phyloP scores from a whole-genome alignment of 2,888 invertebrate genomes.

The Portevinia maculata region DNA sequence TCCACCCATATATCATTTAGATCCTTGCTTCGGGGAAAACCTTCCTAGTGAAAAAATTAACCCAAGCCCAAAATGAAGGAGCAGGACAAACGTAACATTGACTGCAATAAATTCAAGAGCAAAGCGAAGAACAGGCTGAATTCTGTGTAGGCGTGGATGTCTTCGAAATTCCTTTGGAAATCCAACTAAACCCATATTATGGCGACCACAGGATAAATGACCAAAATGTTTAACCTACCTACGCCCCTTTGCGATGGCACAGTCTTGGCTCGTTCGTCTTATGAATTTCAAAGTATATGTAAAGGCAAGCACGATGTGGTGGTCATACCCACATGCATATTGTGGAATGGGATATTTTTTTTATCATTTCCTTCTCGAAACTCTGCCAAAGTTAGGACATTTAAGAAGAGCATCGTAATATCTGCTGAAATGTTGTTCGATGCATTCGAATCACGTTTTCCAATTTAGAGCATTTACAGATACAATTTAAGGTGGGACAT shows the following conservation, averaged over 20 bases:
- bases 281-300: too few relatives aligned
- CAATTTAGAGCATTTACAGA: constrained; percentile 18
- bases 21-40: not conserved
- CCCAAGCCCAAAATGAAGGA: not conserved
- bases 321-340: too few relatives aligned
- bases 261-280: too few relatives aligned
- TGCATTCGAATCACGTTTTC: constrained; percentile 52
- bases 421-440: constrained; percentile 29
- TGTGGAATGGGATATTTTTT: too few relatives aligned
- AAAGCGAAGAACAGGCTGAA: not conserved
- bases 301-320: too few relatives aligned
- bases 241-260: constrained; percentile 32
- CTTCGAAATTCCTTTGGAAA: constrained; percentile 14
- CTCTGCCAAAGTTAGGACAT: not conserved
- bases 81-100: constrained; percentile 31
- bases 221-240: constrained; percentile 33
- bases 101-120: constrained; percentile 41
- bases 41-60: not conserved
- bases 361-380: not conserved
- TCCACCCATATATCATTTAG: constrained; percentile 25
- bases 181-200: constrained; percentile 12
- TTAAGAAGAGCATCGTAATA: not conserved
- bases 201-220: constrained; percentile 45
- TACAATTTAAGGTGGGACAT: not conserved
- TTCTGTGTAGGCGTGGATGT: constrained; percentile 19